Conservation (phyloP, 1,140 invertebrate genomes). For the Nylanderia fulva region DNA sequence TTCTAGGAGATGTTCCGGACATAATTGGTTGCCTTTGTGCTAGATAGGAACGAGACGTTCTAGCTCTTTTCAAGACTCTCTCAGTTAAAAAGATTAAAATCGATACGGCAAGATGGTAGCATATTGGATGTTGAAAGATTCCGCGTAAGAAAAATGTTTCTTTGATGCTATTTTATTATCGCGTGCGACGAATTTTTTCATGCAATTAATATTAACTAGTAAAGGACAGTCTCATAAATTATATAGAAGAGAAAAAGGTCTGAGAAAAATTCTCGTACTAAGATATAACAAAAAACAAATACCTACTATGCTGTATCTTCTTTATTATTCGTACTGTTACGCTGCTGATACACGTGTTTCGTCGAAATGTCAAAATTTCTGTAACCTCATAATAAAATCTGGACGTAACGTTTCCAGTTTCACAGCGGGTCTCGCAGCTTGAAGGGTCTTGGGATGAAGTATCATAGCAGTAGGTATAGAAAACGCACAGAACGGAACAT, state of each 20-base stretch:
- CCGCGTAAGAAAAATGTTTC: neutral
- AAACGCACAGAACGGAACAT: neutral
- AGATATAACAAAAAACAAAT: too few relatives aligned
- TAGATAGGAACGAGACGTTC: constrained; percentile 37
- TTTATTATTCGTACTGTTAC: neutral
- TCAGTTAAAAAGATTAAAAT: constrained; percentile 49
- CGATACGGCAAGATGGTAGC: constrained; percentile 13
- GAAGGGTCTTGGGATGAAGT: too few relatives aligned
- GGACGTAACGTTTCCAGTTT: neutral
- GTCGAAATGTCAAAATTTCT: neutral
- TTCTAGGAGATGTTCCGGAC: constrained; percentile 60
- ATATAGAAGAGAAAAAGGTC: neutral
- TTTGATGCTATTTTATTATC: constrained; percentile 18
- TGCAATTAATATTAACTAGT: constrained; percentile 8
- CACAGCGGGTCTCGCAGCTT: neutral
- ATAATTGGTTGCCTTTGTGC: constrained; percentile 73
- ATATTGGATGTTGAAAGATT: constrained; percentile 38
- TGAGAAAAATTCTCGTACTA: too few relatives aligned
- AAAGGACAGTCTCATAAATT: neutral
- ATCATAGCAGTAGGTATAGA: too few relatives aligned
- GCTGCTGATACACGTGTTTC: neutral
- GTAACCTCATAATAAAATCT: neutral
- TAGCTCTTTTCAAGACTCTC: constrained; percentile 15
- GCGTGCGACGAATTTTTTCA: neutral
- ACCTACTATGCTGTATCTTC: too few relatives aligned